Base-by-base conservation (phyloP, 2,113 vertebrate genomes). In the Caracal caracal region DNA sequence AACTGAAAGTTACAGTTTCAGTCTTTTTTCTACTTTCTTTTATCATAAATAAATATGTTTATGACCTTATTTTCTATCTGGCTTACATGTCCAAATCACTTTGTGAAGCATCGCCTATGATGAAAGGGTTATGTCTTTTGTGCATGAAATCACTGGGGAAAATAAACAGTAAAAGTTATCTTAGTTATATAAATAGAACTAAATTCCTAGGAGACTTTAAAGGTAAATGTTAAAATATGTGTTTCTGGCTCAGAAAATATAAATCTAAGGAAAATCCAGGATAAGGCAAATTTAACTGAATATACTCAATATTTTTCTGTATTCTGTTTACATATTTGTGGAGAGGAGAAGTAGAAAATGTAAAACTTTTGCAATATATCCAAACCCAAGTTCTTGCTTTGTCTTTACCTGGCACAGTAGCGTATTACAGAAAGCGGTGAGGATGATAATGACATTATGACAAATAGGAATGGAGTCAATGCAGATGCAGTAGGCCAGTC, bases 401-500 rank as follows among this genome's bases (percentile, higher is more conserved):
- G 33, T 73, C 53, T 85, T 84, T 63, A 11, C 35, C 53, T 85
- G 51, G 6, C 1, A 92, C 37, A 86, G 49, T 9, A 40, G 16
- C 7, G 13, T 70, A 35, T 49, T 84, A 86, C 1, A 89, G 43
- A 91, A 93, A 68, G 91, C 56, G 79, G 24, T 80, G 56, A 95
- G 49, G 70, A 96, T 97, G 89, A 76, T 37, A 79, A 84, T 81
- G 97, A 87, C 2, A n/a, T 43, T 80, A 93, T 65, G 68, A 93
- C 79, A 96, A 90, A 87, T 10, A 83, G 78, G 66, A 85, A 97
- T 95, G 94, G 68, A 95, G 13, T 86, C 40, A 86, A 95, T 78
- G 79, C 19, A 84, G 85, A 97, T 37, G 56, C 49, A 70, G 33
- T 70, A 85, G 78, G 49, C 40, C 56, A 85, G 37, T 92, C 82